phyloP scores from a whole-genome alignment of 2,888 invertebrate species.

The Lissocephala sabroskyi region DNA sequence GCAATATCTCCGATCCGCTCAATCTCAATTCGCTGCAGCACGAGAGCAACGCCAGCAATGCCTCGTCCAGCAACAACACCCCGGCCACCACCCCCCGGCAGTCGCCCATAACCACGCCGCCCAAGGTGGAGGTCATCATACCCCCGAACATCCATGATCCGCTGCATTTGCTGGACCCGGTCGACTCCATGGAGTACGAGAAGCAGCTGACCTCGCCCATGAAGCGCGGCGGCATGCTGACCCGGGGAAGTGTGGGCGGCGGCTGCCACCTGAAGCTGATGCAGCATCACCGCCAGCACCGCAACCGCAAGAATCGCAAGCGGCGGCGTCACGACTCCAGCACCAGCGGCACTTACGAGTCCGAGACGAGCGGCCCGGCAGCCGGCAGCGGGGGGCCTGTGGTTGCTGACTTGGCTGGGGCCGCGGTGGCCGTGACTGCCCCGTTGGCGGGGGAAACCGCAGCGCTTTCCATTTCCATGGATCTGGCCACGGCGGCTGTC shows the following conservation, averaged over 20 bases:
- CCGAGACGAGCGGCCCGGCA: slow-evolving; percentile 57
- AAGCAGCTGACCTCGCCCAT: slow-evolving; percentile 83
- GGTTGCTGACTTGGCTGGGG: too few species aligned
- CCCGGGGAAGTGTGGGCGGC: slow-evolving; percentile 23
- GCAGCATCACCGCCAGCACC: slow-evolving; percentile 72
- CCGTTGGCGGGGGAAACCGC: slow-evolving; percentile 20
- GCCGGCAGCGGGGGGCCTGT: background rate
- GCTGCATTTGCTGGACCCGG: slow-evolving; percentile 85
- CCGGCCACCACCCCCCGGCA: slow-evolving; percentile 91
- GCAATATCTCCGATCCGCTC: slow-evolving; percentile 95
- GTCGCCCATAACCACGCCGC: slow-evolving; percentile 75
- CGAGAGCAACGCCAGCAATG: slow-evolving; percentile 75
- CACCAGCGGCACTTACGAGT: slow-evolving; percentile 38
- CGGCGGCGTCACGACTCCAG: slow-evolving; percentile 67
- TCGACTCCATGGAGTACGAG: slow-evolving; percentile 87
- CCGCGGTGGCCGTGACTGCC: background rate
- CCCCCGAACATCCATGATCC: slow-evolving; percentile 95
- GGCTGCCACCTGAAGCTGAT: slow-evolving; percentile 37
- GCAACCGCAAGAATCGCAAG: slow-evolving; percentile 78
- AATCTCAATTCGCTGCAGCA: slow-evolving; percentile 93
- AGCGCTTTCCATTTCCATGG: slow-evolving; percentile 13
- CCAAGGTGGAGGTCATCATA: slow-evolving; percentile 90
- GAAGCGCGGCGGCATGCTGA: slow-evolving; percentile 73
- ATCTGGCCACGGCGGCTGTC: slow-evolving; percentile 16
- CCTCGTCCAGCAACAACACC: slow-evolving; percentile 80